Conservation (phyloP, 2,888 invertebrate genomes). For the Drosophila anomalata region DNA sequence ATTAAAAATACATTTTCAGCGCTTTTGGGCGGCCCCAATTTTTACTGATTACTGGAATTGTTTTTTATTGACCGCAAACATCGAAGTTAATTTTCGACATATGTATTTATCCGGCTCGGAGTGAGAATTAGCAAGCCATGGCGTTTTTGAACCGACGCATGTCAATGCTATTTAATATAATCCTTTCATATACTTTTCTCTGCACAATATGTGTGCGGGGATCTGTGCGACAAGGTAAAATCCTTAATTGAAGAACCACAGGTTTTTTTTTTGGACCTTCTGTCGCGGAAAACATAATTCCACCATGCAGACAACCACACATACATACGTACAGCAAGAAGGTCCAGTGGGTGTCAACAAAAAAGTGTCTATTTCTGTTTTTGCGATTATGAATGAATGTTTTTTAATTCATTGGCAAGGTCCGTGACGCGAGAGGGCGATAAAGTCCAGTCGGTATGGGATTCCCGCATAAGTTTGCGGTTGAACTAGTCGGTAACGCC, state of each 20-base stretch:
- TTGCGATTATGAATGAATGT: conserved; percentile 20
- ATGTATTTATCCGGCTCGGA: conserved; percentile 44
- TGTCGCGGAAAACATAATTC: conserved; percentile 10
- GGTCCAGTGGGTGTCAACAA: conserved; percentile 36
- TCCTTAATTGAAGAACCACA: neutral
- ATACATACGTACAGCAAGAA: conserved; percentile 7
- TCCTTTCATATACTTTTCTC: conserved; percentile 29
- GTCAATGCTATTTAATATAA: conserved; percentile 37
- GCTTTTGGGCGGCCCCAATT: conserved; percentile 8
- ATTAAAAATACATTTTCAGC: conserved; percentile 12
- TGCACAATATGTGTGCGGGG: conserved; percentile 52
- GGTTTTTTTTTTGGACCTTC: neutral
- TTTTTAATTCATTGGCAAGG: neutral
- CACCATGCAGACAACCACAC: neutral
- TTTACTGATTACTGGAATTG: neutral
- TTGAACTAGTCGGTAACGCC: conserved; percentile 39
- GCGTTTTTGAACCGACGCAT: conserved; percentile 47
- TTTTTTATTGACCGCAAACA: conserved; percentile 24
- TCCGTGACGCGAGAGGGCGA: neutral
- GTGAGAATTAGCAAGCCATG: conserved; percentile 49
- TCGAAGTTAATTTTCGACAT: conserved; percentile 33
- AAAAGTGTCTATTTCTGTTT: conserved; percentile 21
- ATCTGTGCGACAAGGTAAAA: conserved; percentile 51
- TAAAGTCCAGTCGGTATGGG: neutral
- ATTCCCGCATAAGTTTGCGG: neutral